These are phyloP conservation scores for Psophia crepitans DNA, from an alignment of 2,113 vertebrate genomes.

Conservation along the genomic window DNA sequence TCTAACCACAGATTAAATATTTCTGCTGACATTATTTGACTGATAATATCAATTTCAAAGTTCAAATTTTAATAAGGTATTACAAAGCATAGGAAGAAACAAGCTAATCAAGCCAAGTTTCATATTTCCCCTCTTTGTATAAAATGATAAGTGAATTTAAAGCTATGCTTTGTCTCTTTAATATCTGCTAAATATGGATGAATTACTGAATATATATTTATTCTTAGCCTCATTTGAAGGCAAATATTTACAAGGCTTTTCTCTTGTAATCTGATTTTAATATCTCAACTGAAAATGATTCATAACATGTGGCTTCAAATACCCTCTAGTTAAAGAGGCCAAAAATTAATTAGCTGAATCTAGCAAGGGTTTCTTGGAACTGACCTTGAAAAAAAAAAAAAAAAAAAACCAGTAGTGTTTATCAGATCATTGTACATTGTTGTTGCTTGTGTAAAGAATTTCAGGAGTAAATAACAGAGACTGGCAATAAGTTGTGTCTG, in stretches of 20 bases:
- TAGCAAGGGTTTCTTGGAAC: slow-evolving; percentile 76
- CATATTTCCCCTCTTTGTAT: slow-evolving; percentile 75
- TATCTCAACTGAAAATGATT: slow-evolving; percentile 82
- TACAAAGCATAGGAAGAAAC: slow-evolving; percentile 78
- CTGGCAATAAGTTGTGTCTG: slow-evolving; percentile 5
- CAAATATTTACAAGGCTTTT: slow-evolving; percentile 84
- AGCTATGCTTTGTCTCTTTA: slow-evolving; percentile 80
- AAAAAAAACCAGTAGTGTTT: slow-evolving; percentile 1
- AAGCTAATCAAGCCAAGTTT: slow-evolving; percentile 77
- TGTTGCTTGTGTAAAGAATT: slow-evolving; percentile 64
- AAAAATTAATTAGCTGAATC: slow-evolving; percentile 80
- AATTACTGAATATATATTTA: slow-evolving; percentile 85
- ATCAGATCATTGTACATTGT: slow-evolving; percentile 67
- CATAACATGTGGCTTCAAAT: slow-evolving; percentile 74
- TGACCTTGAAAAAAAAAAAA: slow-evolving; percentile 69
- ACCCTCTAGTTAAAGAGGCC: slow-evolving; percentile 74
- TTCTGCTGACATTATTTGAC: slow-evolving; percentile 78
- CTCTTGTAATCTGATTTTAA: slow-evolving; percentile 82
- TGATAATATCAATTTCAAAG: slow-evolving; percentile 80
- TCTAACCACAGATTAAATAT: slow-evolving; percentile 79
- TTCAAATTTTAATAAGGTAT: slow-evolving; percentile 83
- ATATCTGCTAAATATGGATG: slow-evolving; percentile 83
- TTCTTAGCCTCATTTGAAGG: slow-evolving; percentile 81
- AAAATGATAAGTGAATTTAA: slow-evolving; percentile 82
- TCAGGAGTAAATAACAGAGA: slow-evolving; percentile 60